Percentiles rank a stretch among this genome's conserved stretches.
Evolutionary conservation across 2,888 invertebrate species (phyloP).

Genomic region (Epinotia bilunana): DNA sequence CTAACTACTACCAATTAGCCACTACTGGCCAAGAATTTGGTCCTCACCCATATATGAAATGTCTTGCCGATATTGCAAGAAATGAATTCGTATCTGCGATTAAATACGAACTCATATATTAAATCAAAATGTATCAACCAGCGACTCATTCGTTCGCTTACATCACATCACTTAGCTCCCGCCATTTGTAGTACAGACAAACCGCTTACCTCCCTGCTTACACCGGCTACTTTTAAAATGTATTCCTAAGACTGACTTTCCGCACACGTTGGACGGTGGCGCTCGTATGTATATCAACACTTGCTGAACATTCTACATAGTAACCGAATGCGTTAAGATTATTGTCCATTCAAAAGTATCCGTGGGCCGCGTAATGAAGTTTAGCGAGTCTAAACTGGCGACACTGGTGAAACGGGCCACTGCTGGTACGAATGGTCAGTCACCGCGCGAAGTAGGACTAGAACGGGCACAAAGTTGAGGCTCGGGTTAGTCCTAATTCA

Average conservation of each 20-base stretch:
- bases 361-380: too few species aligned
- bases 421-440: too few species aligned
- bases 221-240: slow-evolving; percentile 7
- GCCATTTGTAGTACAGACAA: neutral
- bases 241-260: slow-evolving; percentile 6
- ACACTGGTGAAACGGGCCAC: too few species aligned
- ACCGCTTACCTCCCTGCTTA: slow-evolving; percentile 5
- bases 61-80: neutral
- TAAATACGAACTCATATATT: too few species aligned
- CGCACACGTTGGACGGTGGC: neutral
- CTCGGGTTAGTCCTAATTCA: neutral
- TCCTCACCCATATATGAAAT: neutral
- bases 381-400: too few species aligned
- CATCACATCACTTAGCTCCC: neutral
- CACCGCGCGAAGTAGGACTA: too few species aligned
- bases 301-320: neutral
- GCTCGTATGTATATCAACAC: neutral
- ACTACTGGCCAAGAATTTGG: too few species aligned
- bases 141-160: neutral
- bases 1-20: too few species aligned
- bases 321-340: neutral
- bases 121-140: neutral
- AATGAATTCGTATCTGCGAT: neutral
- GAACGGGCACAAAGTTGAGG: neutral
- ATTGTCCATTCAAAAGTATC: too few species aligned